Evolutionary conservation across 2,797 vertebrate genomes (phyloP), one percentile per base, ranked within the genome.

Genomic region (Diplodus puntazzo): DNA sequence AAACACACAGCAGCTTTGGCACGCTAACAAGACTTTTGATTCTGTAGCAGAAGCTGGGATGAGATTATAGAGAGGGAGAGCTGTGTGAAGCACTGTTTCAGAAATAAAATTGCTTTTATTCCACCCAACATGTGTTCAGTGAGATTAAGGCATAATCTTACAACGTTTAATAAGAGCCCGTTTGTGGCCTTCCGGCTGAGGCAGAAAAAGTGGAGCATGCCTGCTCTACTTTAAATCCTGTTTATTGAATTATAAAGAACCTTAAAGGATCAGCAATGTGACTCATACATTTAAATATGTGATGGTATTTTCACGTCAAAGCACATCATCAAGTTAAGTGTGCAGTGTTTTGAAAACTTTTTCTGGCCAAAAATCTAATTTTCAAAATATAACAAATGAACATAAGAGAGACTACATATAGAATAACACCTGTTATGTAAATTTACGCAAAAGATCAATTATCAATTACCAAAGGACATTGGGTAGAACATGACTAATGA

Each of bases 21-120:
- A 91, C 21, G 23, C 68, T 81, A 77, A 75, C 76, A 76, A 80
- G 73, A 90, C 83, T 92, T 92, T 94, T 92, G 90, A 91, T 94
- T 93, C 86, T 84, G 88, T 62, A 80, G 85, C 92, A 87, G 90
- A 86, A 86, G 91, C 82, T 52, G 74, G 92, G 88, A 92, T 89
- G 91, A 95, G 95, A 95, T 96, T 96, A 96, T 80, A 68, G 90
- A 73, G 75, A 59, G 81, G 48, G 90, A 89, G 91, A 95, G 94
- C 94, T 92, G 83, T 77, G 89, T 79, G 89, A 94, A 95, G 95
- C 90, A 93, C 81, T 83, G 92, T 96, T 97, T 96, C 94, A 96
- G 91, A 95, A 97, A 95, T 95, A 96, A 97, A 97, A 97, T 97
- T 96, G 96, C 95, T 97, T 97, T 97, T 96, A 96, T 97, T 97